Evolutionary conservation across 2,113 vertebrate species (phyloP).

Genomic region (Manacus vitellinus): DNA sequence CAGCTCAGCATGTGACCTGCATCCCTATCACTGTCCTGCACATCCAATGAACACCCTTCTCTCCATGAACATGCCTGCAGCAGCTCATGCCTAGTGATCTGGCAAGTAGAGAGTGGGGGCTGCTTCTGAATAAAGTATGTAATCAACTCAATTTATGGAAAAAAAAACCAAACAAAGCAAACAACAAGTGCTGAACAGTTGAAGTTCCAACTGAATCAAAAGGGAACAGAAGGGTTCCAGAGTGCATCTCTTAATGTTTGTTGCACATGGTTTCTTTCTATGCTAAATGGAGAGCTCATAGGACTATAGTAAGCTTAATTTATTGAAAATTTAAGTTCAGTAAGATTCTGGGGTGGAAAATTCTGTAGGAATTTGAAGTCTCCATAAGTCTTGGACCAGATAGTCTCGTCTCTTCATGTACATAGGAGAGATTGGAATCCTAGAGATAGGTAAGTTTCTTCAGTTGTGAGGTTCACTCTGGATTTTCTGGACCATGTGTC

Average conservation of each 20-base stretch:
- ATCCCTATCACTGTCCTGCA: too few species aligned
- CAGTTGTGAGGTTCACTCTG: neutral
- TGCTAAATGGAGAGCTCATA: neutral
- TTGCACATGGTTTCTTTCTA: fast-evolving
- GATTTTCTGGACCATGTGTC: neutral
- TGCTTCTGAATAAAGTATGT: neutral
- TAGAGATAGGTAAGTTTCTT: neutral
- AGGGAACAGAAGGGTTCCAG: neutral
- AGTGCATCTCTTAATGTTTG: too few species aligned
- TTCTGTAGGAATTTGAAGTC: neutral
- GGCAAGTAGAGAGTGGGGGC: neutral
- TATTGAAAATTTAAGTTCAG: neutral
- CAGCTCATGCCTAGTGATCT: neutral
- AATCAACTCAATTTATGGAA: neutral
- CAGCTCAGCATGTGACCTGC: neutral
- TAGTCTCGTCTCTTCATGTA: neutral
- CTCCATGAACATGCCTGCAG: neutral
- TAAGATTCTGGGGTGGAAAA: neutral
- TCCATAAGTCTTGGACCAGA: neutral
- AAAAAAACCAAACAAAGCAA: neutral
- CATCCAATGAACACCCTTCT: neutral
- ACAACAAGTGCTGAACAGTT: neutral
- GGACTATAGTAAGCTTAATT: neutral
- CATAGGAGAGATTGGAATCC: neutral
- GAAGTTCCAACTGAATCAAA: neutral